These are phyloP conservation scores for Gnathochromis pfefferi DNA, from an alignment of 2,113 vertebrate species.

Conservation along the genomic window DNA sequence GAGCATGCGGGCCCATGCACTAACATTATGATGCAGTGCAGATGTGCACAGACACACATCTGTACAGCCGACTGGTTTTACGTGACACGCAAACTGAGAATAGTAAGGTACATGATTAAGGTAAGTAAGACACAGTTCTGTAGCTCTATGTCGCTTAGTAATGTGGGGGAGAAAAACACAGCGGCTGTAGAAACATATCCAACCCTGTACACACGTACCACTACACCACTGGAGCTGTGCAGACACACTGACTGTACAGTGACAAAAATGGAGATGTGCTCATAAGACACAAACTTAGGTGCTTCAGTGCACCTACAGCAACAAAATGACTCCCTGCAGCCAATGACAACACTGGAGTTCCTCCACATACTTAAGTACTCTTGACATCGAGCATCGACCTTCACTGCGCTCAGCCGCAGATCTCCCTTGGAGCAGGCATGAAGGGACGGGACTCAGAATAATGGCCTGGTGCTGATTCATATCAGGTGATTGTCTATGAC, in stretches of 20 bases:
- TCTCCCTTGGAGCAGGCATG: neutral
- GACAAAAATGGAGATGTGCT: neutral
- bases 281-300: neutral
- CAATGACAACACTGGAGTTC: neutral
- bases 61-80: neutral
- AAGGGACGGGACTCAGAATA: slow-evolving; percentile 15
- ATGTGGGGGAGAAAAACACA: neutral
- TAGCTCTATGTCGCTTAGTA: neutral
- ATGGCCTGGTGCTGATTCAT: slow-evolving; percentile 40
- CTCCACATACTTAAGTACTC: slow-evolving; percentile 8
- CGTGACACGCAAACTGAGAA: slow-evolving; percentile 3
- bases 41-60: neutral
- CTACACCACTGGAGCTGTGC: neutral
- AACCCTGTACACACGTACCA: neutral
- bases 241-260: neutral
- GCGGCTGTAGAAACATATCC: neutral
- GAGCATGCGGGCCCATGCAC: neutral
- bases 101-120: neutral
- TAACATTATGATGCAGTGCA: neutral
- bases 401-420: neutral
- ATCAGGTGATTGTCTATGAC: slow-evolving; percentile 56
- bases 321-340: slow-evolving; percentile 22
- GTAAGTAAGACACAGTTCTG: neutral
- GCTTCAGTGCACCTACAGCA: neutral
- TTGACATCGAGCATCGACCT: slow-evolving; percentile 24